Evolutionary conservation across 1,140 invertebrate species (phyloP).

Genomic region (Solenopsis invicta): DNA sequence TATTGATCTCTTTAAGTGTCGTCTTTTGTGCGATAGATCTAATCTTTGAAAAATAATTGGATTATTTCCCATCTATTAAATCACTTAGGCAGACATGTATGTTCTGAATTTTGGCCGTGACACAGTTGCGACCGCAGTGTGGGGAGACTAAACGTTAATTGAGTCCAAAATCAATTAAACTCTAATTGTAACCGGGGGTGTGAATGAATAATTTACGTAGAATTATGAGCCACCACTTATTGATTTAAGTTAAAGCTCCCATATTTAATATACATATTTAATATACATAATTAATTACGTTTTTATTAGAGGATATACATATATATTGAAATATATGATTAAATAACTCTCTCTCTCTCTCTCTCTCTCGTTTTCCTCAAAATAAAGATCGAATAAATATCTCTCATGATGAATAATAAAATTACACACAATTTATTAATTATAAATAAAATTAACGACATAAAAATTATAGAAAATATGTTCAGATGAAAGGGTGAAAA

Average conservation of each 20-base stretch:
- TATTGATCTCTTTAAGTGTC: background rate
- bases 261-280: background rate
- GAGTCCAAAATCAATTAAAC: slow-evolving; percentile 56
- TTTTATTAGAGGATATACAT: background rate
- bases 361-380: background rate
- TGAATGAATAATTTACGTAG: slow-evolving; percentile 43
- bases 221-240: slow-evolving; percentile 31
- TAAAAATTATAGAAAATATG: background rate
- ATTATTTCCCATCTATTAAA: background rate
- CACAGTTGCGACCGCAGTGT: slow-evolving; percentile 4
- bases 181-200: background rate
- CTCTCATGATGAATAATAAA: background rate
- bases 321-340: background rate
- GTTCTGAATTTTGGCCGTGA: slow-evolving; percentile 11
- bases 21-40: no score
- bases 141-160: slow-evolving; percentile 41
- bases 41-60: background rate
- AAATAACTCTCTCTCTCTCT: background rate
- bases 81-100: background rate
- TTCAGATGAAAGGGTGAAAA: background rate
- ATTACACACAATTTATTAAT: background rate
- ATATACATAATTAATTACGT: slow-evolving; percentile 10
- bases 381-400: background rate
- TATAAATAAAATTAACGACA: background rate
- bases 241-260: background rate